A percentile compares a stretch with the other conserved stretches of the same genome.
phyloP scores from a whole-genome alignment of 2,113 vertebrate species.

The Egretta garzetta region DNA sequence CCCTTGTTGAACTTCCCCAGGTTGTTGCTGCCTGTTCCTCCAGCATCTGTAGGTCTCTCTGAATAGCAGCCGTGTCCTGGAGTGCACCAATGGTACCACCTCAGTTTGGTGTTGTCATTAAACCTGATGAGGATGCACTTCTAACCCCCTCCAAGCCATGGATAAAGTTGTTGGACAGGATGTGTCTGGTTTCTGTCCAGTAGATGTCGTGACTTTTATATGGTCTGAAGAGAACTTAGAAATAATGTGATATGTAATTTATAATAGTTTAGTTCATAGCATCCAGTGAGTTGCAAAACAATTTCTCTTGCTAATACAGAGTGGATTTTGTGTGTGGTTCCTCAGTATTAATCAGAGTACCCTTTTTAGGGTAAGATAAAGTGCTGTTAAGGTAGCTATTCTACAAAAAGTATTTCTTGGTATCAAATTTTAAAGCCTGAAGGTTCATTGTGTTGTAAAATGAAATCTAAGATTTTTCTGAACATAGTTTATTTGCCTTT shows the following conservation, averaged over 20 bases:
- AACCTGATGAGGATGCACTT: not conserved
- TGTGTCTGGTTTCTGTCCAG: not conserved
- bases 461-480: not conserved
- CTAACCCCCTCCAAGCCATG: not conserved
- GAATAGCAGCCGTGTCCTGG: not conserved
- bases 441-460: not conserved
- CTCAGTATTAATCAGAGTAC: not conserved
- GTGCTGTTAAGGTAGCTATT: not conserved
- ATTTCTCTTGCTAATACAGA: not conserved
- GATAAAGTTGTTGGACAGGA: not conserved
- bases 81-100: too few relatives aligned
- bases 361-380: not conserved
- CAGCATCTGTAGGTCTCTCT: not conserved
- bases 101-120: not conserved
- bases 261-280: slow-evolving; percentile 18
- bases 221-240: not conserved
- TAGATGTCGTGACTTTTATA: not conserved
- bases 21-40: not conserved
- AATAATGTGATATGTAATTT: not conserved
- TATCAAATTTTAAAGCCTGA: not conserved
- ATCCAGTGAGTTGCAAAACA: not conserved
- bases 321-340: slow-evolving; percentile 7
- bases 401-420: not conserved
- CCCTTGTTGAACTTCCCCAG: not conserved
- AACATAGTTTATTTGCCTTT: not conserved